Base-by-base conservation (phyloP, 2,888 invertebrate species). In the Hirtodrosophila cameraria region DNA sequence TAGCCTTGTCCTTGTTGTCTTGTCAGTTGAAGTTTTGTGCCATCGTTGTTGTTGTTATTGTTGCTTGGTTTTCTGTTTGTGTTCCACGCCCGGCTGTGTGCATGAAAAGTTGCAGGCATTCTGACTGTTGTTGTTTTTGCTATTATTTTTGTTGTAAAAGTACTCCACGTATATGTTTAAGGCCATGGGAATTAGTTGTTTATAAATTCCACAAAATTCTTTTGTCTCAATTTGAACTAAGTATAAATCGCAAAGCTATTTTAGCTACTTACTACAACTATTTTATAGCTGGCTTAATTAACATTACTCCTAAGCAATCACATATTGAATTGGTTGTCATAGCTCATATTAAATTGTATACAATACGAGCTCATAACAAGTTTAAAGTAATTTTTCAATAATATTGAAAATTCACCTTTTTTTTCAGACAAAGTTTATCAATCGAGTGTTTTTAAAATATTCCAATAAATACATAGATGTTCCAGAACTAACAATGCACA, bases 1-100 rank as follows among this genome's bases (percentile, higher is more conserved):
- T 79, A 72, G 76, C 77, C 77, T 75, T 80, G 80, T 79, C 82
- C 82, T 80, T 80, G 79, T 69, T 72, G 77, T 79, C 82, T 79
- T 80, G 79, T 80, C 79, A 79, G 66, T 59, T 69, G 62, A 72
- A 79, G 69, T 80, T 81, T 72, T 72, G 57, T 61, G 55, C 41
- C 71, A 55, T 53, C 33, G 49, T 46, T 62, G 39, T 60, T 54
- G 38, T 46, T 53, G 55, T 60, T 75, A 50, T 31, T 66, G 43
- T 60, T 62, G 16, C 46, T 68, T 43, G 65, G 55, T 53, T 72
- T 64, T 64, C 62, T 77, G 65, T 79, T 79, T 75, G 66, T 66
- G 53, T 75, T 75, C 45, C 53, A 48, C 58, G 43, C 55, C 65
- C 52, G 63, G 64, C 68, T 52, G 55, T 63, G 55, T 71, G 71